Evolutionary conservation across 2,888 invertebrate genomes (phyloP), one percentile per base, ranked within the genome.

Genomic region (Plebejus argus): DNA sequence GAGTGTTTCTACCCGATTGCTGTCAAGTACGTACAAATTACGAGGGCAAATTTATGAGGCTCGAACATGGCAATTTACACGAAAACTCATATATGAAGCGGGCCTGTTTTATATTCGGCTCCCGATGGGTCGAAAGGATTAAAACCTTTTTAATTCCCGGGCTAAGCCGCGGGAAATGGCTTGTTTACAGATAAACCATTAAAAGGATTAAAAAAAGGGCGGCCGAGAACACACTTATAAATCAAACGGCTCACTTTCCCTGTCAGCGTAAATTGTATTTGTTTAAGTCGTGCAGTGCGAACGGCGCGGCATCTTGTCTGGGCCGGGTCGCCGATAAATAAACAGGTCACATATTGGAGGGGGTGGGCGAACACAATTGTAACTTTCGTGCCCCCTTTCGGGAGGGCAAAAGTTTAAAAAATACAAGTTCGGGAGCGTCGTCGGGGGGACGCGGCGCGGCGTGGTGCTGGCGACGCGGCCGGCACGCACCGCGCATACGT

Each of bases 311-410:
- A 93, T 93, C 91, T 93, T 93, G 94, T 92, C 92, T 93, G 89
- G 87, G 90, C 92, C 91, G 86, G 87, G 89, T 92, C 90, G 90
- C 90, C 91, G 91, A 93, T 94, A 94, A 93, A 93, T 93, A 93
- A 93, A 89, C 94, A 92, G 93, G 93, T 93, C 94, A 94, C 94
- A 94, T 93, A 94, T 93, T 93, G 93, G 91, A 92, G 89, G 91
- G 90, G 91, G 91, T 86, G 91, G 89, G 91, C 87, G 91, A 91
- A 93, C 88, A 92, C 93, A 93, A 94, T 94, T 93, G 93, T 92
- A 94, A 94, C 92, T 94, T 94, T 92, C 88, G 85, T 88, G 86
- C 88, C 87, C 87, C 88, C 90, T 90, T 89, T 90, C 88, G 89
- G 86, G 88, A 88, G 90, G 91, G 90, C 89, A 89, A 89, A 92